Evolutionary conservation across 2,888 invertebrate species (phyloP), one percentile per base, ranked within the genome.

Genomic region (Cantharis rufa): DNA sequence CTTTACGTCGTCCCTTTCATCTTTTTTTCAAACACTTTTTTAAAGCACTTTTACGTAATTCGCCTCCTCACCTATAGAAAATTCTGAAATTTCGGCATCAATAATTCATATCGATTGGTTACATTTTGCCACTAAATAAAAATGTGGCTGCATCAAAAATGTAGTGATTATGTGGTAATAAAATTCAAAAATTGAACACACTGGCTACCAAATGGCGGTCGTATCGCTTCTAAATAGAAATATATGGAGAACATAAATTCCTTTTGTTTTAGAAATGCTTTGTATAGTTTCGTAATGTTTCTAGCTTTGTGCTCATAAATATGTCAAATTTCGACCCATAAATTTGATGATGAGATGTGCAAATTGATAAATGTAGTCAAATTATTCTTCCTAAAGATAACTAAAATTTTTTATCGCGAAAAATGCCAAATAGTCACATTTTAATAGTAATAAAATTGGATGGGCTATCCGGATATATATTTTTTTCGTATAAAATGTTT

Each of bases 401-500:
- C 63, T 21, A 68, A 32, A 69, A 69, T 76, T 48, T 48, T 48
- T 48, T 48, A 48, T 48, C 48, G 48, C 48, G n/a, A n/a, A 32
- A 48, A n/a, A 48, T n/a, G 48, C 48, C 48, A 48, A 48, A 48
- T 48, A 48, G 48, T 48, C 48, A 48, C 48, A 48, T 48, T 48
- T 66, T 66, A 16, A 66, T 66, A 66, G 64, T 66, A 66, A 66
- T 66, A 24, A 63, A 64, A 74, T 63, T 74, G 71, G 28, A 27
- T 64, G 69, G 21, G 69, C 71, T 69, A 62, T 66, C 28, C 24
- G 62, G 72, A 72, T 69, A 69, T 72, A 69, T 76, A 63, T 79
- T 80, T 78, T 73, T 77, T 79, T 72, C 71, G 64, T 74, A 79
- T 79, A 74, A 81, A 83, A 78, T 78, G 77, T 82, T 82, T 82